A percentile compares a stretch with the other conserved stretches of the same genome.
phyloP scores from a whole-genome alignment of 2,797 vertebrate species.

The Liparis tanakae region DNA sequence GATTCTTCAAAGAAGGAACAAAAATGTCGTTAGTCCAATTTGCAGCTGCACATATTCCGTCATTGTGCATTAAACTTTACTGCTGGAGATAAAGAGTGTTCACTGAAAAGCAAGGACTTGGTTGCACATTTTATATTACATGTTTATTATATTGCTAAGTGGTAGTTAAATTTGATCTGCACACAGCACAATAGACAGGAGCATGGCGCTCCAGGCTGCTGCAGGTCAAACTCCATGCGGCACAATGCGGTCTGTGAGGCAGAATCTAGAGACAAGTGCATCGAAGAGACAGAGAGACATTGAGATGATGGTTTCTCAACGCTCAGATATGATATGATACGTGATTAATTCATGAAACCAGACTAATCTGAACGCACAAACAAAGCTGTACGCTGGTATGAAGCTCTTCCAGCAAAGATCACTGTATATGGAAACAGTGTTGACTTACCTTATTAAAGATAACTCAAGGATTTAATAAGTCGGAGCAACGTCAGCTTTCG shows the following conservation, averaged over 20 bases:
- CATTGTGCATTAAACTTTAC: neutral
- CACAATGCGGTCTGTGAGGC: neutral
- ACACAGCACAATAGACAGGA: too few species aligned
- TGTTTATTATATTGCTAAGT: too few species aligned
- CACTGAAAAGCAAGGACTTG: neutral
- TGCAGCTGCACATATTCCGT: neutral
- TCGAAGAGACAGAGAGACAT: too few species aligned
- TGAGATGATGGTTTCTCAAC: neutral
- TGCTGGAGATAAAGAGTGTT: neutral
- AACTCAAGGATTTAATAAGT: conserved; percentile 23
- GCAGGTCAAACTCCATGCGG: neutral
- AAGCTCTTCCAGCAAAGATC: neutral
- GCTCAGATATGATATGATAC: neutral
- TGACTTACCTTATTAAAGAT: conserved; percentile 5
- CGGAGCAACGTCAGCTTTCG: conserved; percentile 26
- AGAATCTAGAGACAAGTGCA: neutral
- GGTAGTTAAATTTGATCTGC: neutral
- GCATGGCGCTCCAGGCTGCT: neutral
- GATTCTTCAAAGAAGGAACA: neutral
- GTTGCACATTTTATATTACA: neutral
- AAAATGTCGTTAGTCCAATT: neutral
- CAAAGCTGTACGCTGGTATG: neutral
- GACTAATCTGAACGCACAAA: neutral
- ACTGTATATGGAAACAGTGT: neutral
- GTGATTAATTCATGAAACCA: neutral